Base-by-base conservation (phyloP, 2,888 invertebrate genomes). In the Eutolmus rufibarbis region DNA sequence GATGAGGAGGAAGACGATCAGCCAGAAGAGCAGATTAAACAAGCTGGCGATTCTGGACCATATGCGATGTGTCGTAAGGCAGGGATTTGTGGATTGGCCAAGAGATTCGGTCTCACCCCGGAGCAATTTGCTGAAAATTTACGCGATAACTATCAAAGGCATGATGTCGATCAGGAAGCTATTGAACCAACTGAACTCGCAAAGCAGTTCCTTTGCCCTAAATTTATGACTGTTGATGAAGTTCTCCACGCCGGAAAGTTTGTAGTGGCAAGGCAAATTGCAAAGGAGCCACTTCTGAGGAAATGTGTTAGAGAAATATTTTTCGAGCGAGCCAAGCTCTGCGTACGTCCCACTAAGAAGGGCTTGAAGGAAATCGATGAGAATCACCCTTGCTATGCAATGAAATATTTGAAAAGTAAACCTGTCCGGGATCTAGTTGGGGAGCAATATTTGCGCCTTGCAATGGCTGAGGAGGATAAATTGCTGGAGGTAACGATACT, bases 81-180 rank as follows among this genome's bases (percentile, higher is more conserved):
- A 2, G 97, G 97, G 34, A 94, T 98, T 14, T 95, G 96, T 94
- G 95, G 96, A 0, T 94, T 99, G 76, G 97, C 97, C 2, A 97
- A 96, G 91, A 96, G 96, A 91, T 99, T 99, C 92, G 99, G 99
- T 88, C 93, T 99, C 85, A 95, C 96, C 0, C 98, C 99, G 0
- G 97, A 98, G 91, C 96, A 99, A 92, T 98, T 98, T 92, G 98
- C 98, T 0, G 98, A 99, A 93, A 99, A 99, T 93, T 94, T 99
- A 8, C 95, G 98, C 1, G 98, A 99, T 91, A 98, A 98, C 92
- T 99, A 99, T 92, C 97, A 98, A 92, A 94, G 98, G 16, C 97
- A 98, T 91, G 99, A 99, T 91, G 97, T 99, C 1, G 98, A 98
- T 82, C 98, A 99, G 91, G 97, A 97, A 90, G 95, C 96, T 0